These are phyloP conservation scores for Drosophila sulfurigaster DNA, from an alignment of 1,140 invertebrate genomes.

Conservation along the genomic window DNA sequence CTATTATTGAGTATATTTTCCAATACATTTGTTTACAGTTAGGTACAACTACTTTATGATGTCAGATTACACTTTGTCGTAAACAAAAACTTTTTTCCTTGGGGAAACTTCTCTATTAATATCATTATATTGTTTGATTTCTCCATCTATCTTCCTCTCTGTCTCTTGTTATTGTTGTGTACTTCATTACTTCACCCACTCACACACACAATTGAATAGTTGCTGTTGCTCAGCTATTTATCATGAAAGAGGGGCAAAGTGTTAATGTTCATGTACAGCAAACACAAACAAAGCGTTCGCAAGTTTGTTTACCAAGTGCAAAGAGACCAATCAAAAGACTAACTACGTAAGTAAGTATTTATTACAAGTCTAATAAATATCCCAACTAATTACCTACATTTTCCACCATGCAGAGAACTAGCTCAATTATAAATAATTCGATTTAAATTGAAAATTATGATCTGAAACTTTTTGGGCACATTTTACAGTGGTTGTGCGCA, in stretches of 20 bases:
- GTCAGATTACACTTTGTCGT: not conserved
- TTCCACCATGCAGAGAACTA: constrained; percentile 6
- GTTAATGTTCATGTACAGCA: constrained; percentile 57
- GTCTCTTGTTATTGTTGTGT: constrained; percentile 8
- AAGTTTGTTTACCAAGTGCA: constrained; percentile 17
- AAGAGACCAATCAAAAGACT: constrained; percentile 27
- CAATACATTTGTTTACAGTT: constrained; percentile 1
- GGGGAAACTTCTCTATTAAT: constrained; percentile 30
- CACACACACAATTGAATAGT: not conserved
- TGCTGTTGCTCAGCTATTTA: constrained; percentile 30
- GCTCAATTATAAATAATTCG: constrained; percentile 57
- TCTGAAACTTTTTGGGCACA: constrained; percentile 18
- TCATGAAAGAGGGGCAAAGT: constrained; percentile 53
- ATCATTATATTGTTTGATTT: constrained; percentile 27
- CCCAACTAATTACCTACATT: constrained; percentile 2
- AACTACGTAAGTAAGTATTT: constrained; percentile 19
- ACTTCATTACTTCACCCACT: not conserved
- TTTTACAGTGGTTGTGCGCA: constrained; percentile 22
- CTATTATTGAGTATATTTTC: not conserved
- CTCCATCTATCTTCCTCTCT: too few species aligned
- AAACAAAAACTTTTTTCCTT: constrained; percentile 11
- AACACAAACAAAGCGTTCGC: constrained; percentile 43
- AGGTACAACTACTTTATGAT: not conserved
- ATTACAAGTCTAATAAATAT: constrained; percentile 1
- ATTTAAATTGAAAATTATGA: constrained; percentile 20